Evolutionary conservation across 1,140 invertebrate genomes (phyloP).

Genomic region (Hylaeus volcanicus): DNA sequence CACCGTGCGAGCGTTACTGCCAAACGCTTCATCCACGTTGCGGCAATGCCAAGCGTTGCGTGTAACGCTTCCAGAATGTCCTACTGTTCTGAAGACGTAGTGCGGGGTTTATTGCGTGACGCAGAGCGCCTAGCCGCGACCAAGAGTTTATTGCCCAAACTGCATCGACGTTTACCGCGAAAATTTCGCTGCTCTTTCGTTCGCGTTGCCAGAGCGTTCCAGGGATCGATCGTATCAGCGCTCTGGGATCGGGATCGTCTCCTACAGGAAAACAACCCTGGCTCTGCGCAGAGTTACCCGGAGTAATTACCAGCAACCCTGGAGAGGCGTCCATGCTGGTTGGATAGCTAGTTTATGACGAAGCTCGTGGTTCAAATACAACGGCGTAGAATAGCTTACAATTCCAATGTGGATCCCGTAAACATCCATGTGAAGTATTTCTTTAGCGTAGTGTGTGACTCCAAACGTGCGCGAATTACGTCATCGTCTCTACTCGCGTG

Average conservation of each 20-base stretch:
- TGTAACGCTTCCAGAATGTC: slow-evolving; percentile 60
- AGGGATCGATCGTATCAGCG: slow-evolving; percentile 22
- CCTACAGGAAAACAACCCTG: slow-evolving; percentile 16
- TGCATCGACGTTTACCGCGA: slow-evolving; percentile 11
- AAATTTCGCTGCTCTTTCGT: background rate
- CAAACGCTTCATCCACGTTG: slow-evolving; percentile 52
- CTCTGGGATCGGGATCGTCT: background rate
- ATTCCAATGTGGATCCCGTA: background rate
- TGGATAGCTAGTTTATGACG: slow-evolving; percentile 3
- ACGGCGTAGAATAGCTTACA: background rate
- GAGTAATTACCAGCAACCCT: slow-evolving; percentile 21
- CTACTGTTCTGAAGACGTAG: slow-evolving; percentile 60
- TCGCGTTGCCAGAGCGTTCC: background rate
- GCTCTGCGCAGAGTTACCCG: background rate
- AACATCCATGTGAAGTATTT: no score
- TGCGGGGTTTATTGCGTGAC: slow-evolving; percentile 55
- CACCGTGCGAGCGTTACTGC: slow-evolving; percentile 36
- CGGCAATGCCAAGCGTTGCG: slow-evolving; percentile 54
- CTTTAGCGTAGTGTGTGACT: no score
- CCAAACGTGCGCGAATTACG: no score
- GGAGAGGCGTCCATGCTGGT: background rate
- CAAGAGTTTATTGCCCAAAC: slow-evolving; percentile 48
- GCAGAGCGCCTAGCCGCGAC: slow-evolving; percentile 26
- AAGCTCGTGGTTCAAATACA: background rate
- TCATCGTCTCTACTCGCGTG: no score